Evolutionary conservation across 1,140 invertebrate species (phyloP).

Genomic region (Drosophila carrolli): DNA sequence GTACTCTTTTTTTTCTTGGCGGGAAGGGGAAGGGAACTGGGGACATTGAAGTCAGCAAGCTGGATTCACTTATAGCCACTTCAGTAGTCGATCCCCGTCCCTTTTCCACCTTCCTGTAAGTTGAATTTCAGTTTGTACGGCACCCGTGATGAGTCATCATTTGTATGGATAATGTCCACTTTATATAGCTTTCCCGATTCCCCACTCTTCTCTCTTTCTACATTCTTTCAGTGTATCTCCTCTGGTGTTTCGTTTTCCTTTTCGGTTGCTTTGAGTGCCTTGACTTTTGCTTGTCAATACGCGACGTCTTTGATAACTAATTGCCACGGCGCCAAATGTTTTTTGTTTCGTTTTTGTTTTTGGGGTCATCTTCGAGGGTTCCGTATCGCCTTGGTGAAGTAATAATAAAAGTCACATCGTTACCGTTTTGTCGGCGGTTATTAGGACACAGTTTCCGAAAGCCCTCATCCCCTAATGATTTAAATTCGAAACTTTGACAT

Average conservation of each 20-base stretch:
- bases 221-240: background rate
- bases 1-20: too few relatives aligned
- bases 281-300: conserved; percentile 81
- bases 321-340: conserved; percentile 80
- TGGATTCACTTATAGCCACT: conserved; percentile 22
- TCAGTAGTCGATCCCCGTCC: conserved; percentile 9
- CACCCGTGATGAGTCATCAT: conserved; percentile 33
- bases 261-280: conserved; percentile 76
- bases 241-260: conserved; percentile 36
- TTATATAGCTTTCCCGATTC: conserved; percentile 45
- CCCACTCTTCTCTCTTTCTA: background rate
- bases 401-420: conserved; percentile 77
- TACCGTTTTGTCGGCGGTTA: conserved; percentile 67
- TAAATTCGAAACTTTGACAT: conserved; percentile 28
- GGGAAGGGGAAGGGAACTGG: too few relatives aligned
- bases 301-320: conserved; percentile 81
- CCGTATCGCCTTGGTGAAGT: conserved; percentile 13
- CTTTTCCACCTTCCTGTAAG: conserved; percentile 11
- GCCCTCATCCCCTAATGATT: conserved; percentile 11
- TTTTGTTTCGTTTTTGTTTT: conserved; percentile 42
- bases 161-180: conserved; percentile 44
- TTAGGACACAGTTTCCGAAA: conserved; percentile 20
- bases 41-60: background rate
- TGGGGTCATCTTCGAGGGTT: conserved; percentile 7
- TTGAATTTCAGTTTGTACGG: conserved; percentile 1